Evolutionary conservation across 2,797 vertebrate species (phyloP), one percentile per base, ranked within the genome.

Genomic region (Aplochiton taeniatus): DNA sequence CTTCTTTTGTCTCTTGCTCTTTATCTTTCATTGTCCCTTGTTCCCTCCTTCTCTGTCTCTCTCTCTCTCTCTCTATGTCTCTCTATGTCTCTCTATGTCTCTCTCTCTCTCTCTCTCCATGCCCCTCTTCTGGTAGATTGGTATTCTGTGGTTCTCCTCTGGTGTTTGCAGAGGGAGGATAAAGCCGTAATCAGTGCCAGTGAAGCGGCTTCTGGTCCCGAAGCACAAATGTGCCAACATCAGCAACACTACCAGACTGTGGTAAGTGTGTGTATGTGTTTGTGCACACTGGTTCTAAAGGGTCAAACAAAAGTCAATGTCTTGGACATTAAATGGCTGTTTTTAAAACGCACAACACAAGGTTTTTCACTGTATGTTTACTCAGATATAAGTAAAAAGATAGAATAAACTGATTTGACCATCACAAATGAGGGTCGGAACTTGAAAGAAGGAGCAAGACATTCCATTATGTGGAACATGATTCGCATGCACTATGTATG

Each of bases 181-280:
- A 88, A 87, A 88, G 75, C 66, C 46, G 75, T 86, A 85, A 90
- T 89, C 89, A 86, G 83, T 81, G 85, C 82, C 86, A 85, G 76
- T 81, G 82, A 88, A 88, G 83, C 84, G 77, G 75, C 80, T n/a
- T 86, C 83, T 82, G 81, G 85, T 89, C 82, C 82, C 86, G 80
- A 65, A 84, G 81, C 79, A 65, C 83, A 87, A 88, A 91, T 88
- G 84, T 87, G 86, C 88, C 85, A 84, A 82, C 87, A 84, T 89
- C 87, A 86, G 87, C 89, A 90, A 78, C 77, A 81, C 66, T 77
- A 76, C 54, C 66, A 84, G 74, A 77, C 78, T 61, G 64, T 80
- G 78, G 57, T 11, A 58, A 46, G 63, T 63, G 70, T 61, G 18
- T 71, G 57, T 62, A 58, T 65, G 49, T 56, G 65, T 58, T 58